A percentile compares a stretch with the other conserved stretches of the same genome.
phyloP scores from a whole-genome alignment of 2,113 vertebrate species.

The Pimephales promelas region DNA sequence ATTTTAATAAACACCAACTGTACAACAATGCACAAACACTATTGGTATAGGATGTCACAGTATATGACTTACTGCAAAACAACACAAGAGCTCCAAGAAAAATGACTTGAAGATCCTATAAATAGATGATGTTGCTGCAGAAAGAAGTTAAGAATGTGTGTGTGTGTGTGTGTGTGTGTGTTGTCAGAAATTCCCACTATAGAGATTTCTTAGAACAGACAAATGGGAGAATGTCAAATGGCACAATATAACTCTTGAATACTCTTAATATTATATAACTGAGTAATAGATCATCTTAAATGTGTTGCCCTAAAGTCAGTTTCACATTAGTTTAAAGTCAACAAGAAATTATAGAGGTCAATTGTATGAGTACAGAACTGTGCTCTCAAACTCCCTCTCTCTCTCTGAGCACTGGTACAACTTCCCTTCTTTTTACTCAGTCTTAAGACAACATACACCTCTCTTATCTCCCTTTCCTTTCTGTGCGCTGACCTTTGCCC shows the following conservation, averaged over 20 bases:
- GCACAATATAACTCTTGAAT: background rate
- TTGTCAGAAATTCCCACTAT: conserved; percentile 48
- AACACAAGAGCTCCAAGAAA: conserved; percentile 18
- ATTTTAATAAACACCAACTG: conserved; percentile 27
- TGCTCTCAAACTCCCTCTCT: background rate
- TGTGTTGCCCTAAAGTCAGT: conserved; percentile 2
- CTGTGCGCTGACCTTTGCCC: conserved; percentile 20
- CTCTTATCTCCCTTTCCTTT: conserved; percentile 39
- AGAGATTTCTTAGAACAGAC: conserved; percentile 28
- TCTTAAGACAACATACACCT: conserved; percentile 25
- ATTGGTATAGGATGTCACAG: background rate
- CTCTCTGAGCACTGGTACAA: background rate
- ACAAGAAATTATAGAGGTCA: conserved; percentile 19
- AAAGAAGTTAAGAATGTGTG: background rate
- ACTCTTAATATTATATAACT: conserved; percentile 17
- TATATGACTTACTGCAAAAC: conserved; percentile 21
- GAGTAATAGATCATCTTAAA: conserved; percentile 22
- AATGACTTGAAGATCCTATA: conserved; percentile 22
- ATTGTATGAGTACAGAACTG: background rate
- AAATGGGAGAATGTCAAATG: background rate
- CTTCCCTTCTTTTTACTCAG: conserved; percentile 23
- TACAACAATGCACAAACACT: conserved; percentile 15
- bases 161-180: conserved; percentile 1
- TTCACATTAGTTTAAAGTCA: conserved; percentile 30
- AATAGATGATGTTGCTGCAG: conserved; percentile 30